A percentile compares a stretch with the other conserved stretches of the same genome.
These are phyloP conservation scores for Notechis scutatus DNA, from an alignment of 2,113 vertebrate genomes.

Conservation along the genomic window DNA sequence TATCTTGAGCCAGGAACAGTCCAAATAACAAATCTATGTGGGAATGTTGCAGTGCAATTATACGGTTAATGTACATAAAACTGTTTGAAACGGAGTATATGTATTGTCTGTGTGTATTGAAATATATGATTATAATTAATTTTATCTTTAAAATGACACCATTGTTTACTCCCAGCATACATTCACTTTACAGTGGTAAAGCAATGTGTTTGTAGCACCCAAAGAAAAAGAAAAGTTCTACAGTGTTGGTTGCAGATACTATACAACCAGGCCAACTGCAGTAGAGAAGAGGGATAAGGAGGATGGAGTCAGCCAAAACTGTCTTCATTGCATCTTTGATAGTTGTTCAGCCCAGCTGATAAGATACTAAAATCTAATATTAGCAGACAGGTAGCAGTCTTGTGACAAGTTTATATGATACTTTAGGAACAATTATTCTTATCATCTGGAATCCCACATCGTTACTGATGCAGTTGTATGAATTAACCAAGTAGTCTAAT, in stretches of 20 bases:
- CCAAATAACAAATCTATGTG: neutral
- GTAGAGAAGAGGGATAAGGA: neutral
- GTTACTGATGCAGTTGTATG: neutral
- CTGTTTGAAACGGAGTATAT: neutral
- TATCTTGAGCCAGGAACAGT: neutral
- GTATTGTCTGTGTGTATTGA: neutral
- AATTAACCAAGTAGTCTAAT: neutral
- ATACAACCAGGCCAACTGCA: neutral
- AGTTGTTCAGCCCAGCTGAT: neutral
- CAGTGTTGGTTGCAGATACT: neutral
- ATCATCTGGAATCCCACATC: neutral
- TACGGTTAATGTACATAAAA: neutral
- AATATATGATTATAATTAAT: neutral
- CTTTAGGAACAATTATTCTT: neutral
- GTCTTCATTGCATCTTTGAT: neutral
- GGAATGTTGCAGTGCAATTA: no score
- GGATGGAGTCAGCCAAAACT: neutral
- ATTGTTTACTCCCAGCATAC: neutral
- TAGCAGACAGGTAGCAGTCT: neutral
- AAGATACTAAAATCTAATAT: neutral
- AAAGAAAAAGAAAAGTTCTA: neutral
- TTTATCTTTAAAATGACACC: neutral
- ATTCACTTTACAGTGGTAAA: neutral
- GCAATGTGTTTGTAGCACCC: neutral
- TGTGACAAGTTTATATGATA: neutral